A percentile compares a stretch with the other conserved stretches of the same genome.
Conservation (phyloP, 2,113 vertebrate species). For the Pygoscelis antarcticus region DNA sequence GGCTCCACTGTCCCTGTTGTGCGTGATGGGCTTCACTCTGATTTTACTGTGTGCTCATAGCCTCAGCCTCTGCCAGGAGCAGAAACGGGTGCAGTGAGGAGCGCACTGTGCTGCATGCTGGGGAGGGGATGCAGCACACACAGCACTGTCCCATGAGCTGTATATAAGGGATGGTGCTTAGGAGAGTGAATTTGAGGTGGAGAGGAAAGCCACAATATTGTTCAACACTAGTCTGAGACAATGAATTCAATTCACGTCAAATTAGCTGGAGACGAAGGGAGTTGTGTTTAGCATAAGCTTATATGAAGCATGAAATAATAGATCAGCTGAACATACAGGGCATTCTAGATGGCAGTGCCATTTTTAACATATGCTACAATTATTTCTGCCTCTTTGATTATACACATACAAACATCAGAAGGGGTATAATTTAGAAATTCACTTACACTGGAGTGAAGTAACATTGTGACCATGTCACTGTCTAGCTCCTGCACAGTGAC, state of each 20-base stretch:
- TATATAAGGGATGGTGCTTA: neutral
- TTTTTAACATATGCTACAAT: neutral
- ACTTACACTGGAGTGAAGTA: neutral
- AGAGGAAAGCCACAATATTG: neutral
- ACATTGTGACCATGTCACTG: neutral
- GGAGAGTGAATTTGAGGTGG: neutral
- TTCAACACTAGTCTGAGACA: neutral
- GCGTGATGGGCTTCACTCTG: neutral
- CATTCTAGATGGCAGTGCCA: neutral
- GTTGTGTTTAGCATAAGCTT: neutral
- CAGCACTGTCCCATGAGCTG: neutral
- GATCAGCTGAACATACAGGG: neutral
- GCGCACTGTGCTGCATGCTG: accelerated
- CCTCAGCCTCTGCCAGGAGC: neutral
- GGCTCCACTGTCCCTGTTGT: neutral
- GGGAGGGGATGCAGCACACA: neutral
- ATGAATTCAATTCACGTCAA: neutral
- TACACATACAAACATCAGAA: neutral
- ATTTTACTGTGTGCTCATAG: neutral
- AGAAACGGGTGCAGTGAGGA: neutral
- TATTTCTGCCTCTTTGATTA: neutral
- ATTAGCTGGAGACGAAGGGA: neutral
- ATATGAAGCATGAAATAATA: neutral
- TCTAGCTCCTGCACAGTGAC: neutral
- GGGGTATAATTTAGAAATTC: neutral